These are phyloP conservation scores for Neotoma lepida DNA, from an alignment of 2,113 vertebrate species.

Conservation along the genomic window DNA sequence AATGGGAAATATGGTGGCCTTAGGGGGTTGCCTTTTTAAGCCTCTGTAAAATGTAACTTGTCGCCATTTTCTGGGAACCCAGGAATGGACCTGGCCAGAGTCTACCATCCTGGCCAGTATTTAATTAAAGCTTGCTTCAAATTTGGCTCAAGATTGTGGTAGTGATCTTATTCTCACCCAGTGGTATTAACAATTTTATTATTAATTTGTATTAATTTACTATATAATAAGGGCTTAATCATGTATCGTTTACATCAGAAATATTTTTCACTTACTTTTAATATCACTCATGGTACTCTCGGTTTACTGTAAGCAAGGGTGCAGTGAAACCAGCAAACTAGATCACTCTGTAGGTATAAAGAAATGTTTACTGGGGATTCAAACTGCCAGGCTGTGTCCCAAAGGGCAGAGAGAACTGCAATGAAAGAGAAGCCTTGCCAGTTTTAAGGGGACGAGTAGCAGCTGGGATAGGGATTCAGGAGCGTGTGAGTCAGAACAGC, in stretches of 20 bases:
- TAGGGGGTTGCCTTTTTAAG: not conserved
- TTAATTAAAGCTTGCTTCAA: not conserved
- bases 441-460: not conserved
- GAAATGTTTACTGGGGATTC: not conserved
- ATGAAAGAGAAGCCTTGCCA: not conserved
- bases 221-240: not conserved
- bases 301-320: not conserved
- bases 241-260: not conserved
- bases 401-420: not conserved
- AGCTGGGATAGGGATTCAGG: not conserved
- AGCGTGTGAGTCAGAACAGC: not conserved
- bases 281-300: not conserved
- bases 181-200: not conserved
- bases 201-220: not conserved
- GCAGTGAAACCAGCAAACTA: not conserved
- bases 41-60: not conserved
- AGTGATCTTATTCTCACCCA: not conserved
- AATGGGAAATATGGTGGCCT: not conserved
- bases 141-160: not conserved
- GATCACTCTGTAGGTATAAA: not conserved
- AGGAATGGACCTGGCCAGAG: not conserved
- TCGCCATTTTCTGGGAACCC: not conserved
- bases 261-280: slow-evolving; percentile 22
- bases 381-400: not conserved
- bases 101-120: not conserved